Conservation (phyloP, 2,888 invertebrate genomes). For the Drosophila mayaguana region DNA sequence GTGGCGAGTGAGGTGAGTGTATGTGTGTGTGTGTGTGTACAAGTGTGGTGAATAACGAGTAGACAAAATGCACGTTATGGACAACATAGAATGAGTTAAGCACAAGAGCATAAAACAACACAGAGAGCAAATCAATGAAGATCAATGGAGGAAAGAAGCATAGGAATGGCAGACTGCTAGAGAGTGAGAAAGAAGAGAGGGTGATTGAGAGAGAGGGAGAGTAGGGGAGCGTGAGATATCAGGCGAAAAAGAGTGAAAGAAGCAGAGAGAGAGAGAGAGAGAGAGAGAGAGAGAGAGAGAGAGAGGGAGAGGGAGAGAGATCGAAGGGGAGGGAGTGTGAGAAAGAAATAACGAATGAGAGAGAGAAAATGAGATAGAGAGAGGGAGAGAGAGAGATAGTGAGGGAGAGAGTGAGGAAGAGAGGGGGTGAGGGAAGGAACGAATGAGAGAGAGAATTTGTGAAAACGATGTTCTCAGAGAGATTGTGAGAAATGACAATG, state of each 20-base stretch:
- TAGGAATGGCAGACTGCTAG: not conserved
- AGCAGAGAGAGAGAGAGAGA: not conserved
- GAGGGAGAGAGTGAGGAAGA: not conserved
- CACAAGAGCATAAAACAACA: conserved; percentile 2
- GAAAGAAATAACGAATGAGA: not conserved
- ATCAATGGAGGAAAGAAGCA: too few relatives aligned
- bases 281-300: not conserved
- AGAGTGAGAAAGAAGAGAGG: not conserved
- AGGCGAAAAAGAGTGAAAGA: not conserved
- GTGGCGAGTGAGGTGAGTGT: not conserved
- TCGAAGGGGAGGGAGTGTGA: too few relatives aligned
- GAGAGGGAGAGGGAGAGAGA: too few relatives aligned
- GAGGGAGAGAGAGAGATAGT: not conserved
- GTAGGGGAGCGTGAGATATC: not conserved
- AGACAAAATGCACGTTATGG: conserved; percentile 12
- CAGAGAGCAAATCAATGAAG: not conserved
- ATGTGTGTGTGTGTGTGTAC: conserved; percentile 4
- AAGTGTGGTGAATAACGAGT: conserved; percentile 9
- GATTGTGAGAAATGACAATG: not conserved
- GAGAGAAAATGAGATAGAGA: too few relatives aligned
- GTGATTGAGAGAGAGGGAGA: not conserved
- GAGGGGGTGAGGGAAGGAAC: not conserved
- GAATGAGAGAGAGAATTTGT: not conserved
- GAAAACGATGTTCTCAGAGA: not conserved
- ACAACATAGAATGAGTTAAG: conserved; percentile 11